phyloP scores from a whole-genome alignment of 64 coral and sea anemone species.

The Actinia tenebrosa region DNA sequence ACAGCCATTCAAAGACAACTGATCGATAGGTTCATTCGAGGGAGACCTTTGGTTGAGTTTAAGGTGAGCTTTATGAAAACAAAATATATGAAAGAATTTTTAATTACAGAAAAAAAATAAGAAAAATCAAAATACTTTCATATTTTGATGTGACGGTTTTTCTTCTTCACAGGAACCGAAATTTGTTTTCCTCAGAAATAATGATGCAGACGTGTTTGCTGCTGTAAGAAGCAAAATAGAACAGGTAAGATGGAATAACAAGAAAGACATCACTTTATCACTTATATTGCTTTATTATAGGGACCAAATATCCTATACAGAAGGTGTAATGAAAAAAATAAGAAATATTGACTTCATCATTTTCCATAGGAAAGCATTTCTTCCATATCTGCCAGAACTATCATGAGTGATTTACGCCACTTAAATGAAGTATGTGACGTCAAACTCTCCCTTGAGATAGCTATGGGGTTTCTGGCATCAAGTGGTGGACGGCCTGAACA shows the following conservation, averaged over 20 bases:
- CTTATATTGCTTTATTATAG: no score
- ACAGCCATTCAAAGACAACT: slow-evolving; percentile 62
- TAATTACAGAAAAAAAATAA: no score
- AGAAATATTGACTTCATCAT: no score
- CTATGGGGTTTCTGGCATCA: slow-evolving; percentile 64
- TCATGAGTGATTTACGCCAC: slow-evolving; percentile 42
- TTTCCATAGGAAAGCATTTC: slow-evolving; percentile 27
- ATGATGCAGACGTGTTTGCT: not conserved
- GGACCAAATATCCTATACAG: no score
- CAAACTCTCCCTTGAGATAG: slow-evolving; percentile 59
- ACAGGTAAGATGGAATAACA: not conserved
- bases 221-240: not conserved
- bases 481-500: slow-evolving; percentile 47
- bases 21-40: slow-evolving; percentile 80
- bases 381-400: slow-evolving; percentile 23
- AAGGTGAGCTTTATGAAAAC: slow-evolving; percentile 22
- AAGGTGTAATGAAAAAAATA: not conserved
- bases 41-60: slow-evolving; percentile 59
- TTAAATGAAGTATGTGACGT: slow-evolving; percentile 62
- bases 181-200: not conserved
- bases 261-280: not conserved
- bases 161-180: not conserved
- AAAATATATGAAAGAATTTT: not conserved
- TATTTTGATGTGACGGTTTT: not conserved
- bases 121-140: no score